Evolutionary conservation across 2,888 invertebrate species (phyloP), one percentile per base, ranked within the genome.

Genomic region (Dryomyza anilis): DNA sequence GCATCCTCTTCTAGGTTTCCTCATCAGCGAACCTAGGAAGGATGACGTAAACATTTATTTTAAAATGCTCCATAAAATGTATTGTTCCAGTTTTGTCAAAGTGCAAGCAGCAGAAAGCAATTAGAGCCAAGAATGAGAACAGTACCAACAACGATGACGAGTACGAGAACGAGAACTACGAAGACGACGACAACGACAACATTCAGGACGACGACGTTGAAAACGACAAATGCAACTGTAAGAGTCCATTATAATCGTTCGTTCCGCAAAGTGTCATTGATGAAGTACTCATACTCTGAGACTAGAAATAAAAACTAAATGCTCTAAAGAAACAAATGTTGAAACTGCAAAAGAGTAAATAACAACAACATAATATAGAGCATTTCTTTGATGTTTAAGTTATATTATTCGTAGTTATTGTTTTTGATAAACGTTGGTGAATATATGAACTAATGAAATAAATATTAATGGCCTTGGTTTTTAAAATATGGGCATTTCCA

Each of bases 211-310:
- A 46, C 1, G 46, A 16, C 21, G 21, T 21, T 3, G 21, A 19
- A 6, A 33, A 33, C 6, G 33, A 33, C 33, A 6, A 48, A 48
- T 12, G 19, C 2, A 36, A 55, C 36, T n/a, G 36, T n/a, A 55
- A 36, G 33, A 55, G 21, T 27, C 23, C 39, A 50, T 19, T 25
- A 2, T 19, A 39, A 45, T 29, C 36, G 58, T 27, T 45, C 46
- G 29, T 58, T 58, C 27, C 45, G 25, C 58, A 19, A 45, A 46
- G 58, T 46, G 58, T 58, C 58, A 58, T 58, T 43, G 58, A 58
- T 58, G 45, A 27, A 58, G 27, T 29, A 58, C 45, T 58, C 36
- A 45, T n/a, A n/a, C n/a, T n/a, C n/a, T n/a, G n/a, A n/a, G 45
- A 46, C 25, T 25, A 39, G 57, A 45, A 45, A 57, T n/a, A n/a